Evolutionary conservation across 2,888 invertebrate species (phyloP).

Genomic region (Mesochorus sp.): DNA sequence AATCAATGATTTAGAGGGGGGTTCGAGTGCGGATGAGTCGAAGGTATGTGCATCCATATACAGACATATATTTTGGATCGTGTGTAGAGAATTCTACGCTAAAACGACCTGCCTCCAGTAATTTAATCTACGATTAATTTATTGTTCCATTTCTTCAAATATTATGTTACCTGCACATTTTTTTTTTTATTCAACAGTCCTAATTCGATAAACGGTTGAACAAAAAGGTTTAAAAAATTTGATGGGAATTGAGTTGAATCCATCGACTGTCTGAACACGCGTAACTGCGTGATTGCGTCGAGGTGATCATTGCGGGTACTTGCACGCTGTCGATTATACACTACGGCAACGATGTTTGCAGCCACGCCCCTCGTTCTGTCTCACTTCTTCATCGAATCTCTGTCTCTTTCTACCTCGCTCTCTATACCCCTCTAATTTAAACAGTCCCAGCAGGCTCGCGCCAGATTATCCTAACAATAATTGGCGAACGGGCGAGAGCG

Average conservation of each 20-base stretch:
- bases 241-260: too few relatives aligned
- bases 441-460: conserved; percentile 78
- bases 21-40: conserved; percentile 53
- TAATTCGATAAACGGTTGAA: too few relatives aligned
- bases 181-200: too few relatives aligned
- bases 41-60: conserved; percentile 39
- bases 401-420: too few relatives aligned
- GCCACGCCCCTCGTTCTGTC: conserved; percentile 66
- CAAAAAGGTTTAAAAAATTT: too few relatives aligned
- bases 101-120: too few relatives aligned
- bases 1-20: conserved; percentile 80
- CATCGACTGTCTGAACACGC: too few relatives aligned
- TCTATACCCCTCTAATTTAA: conserved; percentile 79
- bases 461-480: conserved; percentile 79
- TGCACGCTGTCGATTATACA: conserved; percentile 61
- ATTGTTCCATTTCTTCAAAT: too few relatives aligned
- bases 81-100: too few relatives aligned
- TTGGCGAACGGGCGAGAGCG: conserved; percentile 69
- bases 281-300: too few relatives aligned
- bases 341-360: conserved; percentile 72
- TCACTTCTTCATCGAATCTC: conserved; percentile 45
- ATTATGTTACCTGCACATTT: too few relatives aligned
- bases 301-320: conserved; percentile 52
- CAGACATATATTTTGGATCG: conserved; percentile 13
- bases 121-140: too few relatives aligned